phyloP scores from a whole-genome alignment of 2,797 vertebrate species.

The Lepilemur ruficaudatus region DNA sequence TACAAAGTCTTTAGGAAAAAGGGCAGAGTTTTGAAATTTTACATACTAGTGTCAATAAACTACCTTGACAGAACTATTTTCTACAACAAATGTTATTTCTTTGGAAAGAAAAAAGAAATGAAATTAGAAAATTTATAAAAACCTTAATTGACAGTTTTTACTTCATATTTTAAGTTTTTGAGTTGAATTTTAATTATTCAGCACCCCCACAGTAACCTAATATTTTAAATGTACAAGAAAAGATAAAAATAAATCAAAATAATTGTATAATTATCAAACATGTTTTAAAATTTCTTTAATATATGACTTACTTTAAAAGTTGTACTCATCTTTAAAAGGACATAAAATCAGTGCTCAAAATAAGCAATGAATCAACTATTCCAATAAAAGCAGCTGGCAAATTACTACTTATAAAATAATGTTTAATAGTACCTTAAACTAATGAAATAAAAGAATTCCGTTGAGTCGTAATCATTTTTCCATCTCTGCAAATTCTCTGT shows the following conservation, averaged over 20 bases:
- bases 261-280: slow-evolving; percentile 3
- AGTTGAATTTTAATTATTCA: not conserved
- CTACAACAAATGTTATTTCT: not conserved
- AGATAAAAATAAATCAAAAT: slow-evolving; percentile 45
- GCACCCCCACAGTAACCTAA: not conserved
- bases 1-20: not conserved
- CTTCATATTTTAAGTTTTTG: not conserved
- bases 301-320: slow-evolving; percentile 44
- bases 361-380: slow-evolving; percentile 48
- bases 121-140: not conserved
- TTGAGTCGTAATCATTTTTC: slow-evolving; percentile 38
- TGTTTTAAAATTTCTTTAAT: slow-evolving; percentile 44
- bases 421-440: slow-evolving; percentile 57
- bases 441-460: slow-evolving; percentile 60
- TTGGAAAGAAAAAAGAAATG: not conserved
- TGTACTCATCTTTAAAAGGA: slow-evolving; percentile 42
- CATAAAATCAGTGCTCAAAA: slow-evolving; percentile 40
- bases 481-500: slow-evolving; percentile 39
- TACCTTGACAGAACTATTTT: not conserved
- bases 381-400: slow-evolving; percentile 50
- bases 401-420: slow-evolving; percentile 57
- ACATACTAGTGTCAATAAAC: not conserved
- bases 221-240: not conserved
- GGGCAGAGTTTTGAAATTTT: not conserved
- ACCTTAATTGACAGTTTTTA: not conserved